A percentile compares a stretch with the other conserved stretches of the same genome.
Evolutionary conservation across 2,113 vertebrate species (phyloP).

Genomic region (Piaya cayana): DNA sequence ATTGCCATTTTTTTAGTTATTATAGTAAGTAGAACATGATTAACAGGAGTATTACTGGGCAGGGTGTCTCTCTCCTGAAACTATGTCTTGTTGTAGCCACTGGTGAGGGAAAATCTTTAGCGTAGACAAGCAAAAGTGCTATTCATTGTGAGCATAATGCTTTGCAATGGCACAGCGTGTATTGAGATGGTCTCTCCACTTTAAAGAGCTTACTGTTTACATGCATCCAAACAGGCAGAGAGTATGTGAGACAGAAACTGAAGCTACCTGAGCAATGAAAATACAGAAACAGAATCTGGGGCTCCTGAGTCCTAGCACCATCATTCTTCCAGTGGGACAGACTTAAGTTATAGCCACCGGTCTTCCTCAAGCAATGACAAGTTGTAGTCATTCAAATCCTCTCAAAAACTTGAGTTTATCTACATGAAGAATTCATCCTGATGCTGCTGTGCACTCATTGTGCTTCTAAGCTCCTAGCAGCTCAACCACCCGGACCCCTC

Average conservation of each 20-base stretch:
- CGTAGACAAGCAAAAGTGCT: not conserved
- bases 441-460: not conserved
- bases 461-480: not conserved
- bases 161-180: not conserved
- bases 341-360: rapidly evolving
- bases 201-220: not conserved
- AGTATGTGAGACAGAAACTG: not conserved
- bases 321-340: not conserved
- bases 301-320: not conserved
- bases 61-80: not conserved
- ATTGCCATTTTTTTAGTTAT: not conserved
- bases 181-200: not conserved
- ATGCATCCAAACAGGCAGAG: not conserved
- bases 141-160: not conserved
- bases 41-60: not conserved
- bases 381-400: not conserved
- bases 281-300: not conserved
- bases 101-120: not conserved
- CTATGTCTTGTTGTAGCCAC: not conserved
- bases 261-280: not conserved
- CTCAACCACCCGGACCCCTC: not conserved
- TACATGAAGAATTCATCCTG: not conserved
- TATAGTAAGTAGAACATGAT: not conserved
- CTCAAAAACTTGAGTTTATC: not conserved
- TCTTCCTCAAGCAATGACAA: not conserved